phyloP scores from a whole-genome alignment of 2,888 invertebrate genomes.

The Lissocephala sabroskyi region DNA sequence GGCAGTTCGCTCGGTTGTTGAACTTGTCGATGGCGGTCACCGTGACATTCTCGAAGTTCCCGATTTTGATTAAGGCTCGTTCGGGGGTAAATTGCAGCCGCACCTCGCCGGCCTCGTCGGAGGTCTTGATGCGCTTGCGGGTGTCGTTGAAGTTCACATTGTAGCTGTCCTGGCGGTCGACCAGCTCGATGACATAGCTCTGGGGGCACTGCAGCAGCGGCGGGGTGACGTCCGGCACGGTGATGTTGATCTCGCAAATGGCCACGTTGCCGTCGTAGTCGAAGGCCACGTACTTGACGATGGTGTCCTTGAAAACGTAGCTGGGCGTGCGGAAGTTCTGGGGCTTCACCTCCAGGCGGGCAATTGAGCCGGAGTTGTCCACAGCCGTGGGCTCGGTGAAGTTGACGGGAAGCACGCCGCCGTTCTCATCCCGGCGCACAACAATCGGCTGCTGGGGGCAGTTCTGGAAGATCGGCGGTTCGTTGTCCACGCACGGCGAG shows the following conservation, averaged over 20 bases:
- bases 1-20: slow-evolving; percentile 90
- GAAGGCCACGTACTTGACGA: slow-evolving; percentile 95
- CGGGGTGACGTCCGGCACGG: slow-evolving; percentile 93
- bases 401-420: slow-evolving; percentile 91
- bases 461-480: slow-evolving; percentile 96
- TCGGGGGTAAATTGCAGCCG: slow-evolving; percentile 87
- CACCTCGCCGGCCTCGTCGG: slow-evolving; percentile 91
- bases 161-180: slow-evolving; percentile 91
- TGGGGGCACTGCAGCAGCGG: slow-evolving; percentile 92
- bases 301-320: slow-evolving; percentile 90
- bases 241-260: slow-evolving; percentile 96
- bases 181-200: slow-evolving; percentile 93
- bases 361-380: slow-evolving; percentile 97
- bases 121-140: slow-evolving; percentile 85
- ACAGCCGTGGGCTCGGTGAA: slow-evolving; percentile 94
- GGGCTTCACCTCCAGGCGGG: slow-evolving; percentile 92
- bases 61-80: slow-evolving; percentile 86
- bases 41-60: slow-evolving; percentile 92
- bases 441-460: slow-evolving; percentile 94
- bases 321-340: slow-evolving; percentile 91
- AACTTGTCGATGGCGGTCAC: slow-evolving; percentile 90
- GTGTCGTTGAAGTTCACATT: slow-evolving; percentile 94
- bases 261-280: slow-evolving; percentile 98
- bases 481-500: slow-evolving; percentile 95
- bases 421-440: slow-evolving; percentile 89